phyloP scores from a whole-genome alignment of 2,888 invertebrate genomes.

The Boloria euphrosyne region DNA sequence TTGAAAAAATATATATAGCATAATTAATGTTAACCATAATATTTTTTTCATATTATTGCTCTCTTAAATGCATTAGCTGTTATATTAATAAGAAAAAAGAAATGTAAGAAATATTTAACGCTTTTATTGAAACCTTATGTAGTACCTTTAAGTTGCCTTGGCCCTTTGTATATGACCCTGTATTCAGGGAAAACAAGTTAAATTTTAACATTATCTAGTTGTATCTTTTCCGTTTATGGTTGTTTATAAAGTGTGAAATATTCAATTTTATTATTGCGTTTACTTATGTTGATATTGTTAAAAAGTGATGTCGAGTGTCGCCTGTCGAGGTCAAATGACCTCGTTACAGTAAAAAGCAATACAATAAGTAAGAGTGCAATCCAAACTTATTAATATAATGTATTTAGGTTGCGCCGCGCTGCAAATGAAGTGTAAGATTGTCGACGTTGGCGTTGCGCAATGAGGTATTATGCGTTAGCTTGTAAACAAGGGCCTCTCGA shows the following conservation, averaged over 20 bases:
- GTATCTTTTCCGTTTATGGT: background rate
- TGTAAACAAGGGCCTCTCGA: constrained; percentile 53
- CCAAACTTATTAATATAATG: constrained; percentile 27
- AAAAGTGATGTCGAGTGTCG: background rate
- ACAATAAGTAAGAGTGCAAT: constrained; percentile 20
- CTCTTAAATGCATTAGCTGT: too few species aligned
- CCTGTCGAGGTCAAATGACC: constrained; percentile 22
- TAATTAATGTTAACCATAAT: background rate
- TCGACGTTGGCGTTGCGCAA: constrained; percentile 45
- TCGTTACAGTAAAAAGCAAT: constrained; percentile 26
- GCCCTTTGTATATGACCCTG: constrained; percentile 54
- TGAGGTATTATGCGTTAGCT: constrained; percentile 43
- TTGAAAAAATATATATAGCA: background rate
- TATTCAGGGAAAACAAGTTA: constrained; percentile 60
- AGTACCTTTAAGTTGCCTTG: constrained; percentile 43
- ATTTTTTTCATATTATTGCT: too few species aligned
- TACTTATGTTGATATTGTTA: background rate
- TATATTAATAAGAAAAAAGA: background rate
- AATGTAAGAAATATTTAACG: constrained; percentile 1
- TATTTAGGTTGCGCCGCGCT: constrained; percentile 41
- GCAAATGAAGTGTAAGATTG: constrained; percentile 46
- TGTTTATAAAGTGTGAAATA: background rate
- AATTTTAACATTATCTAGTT: constrained; percentile 19
- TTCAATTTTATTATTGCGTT: background rate
- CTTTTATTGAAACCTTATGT: constrained; percentile 22